Percentiles rank a stretch among this genome's conserved stretches.
Conservation (phyloP, 1,140 invertebrate genomes). For the Caerostris darwini region DNA sequence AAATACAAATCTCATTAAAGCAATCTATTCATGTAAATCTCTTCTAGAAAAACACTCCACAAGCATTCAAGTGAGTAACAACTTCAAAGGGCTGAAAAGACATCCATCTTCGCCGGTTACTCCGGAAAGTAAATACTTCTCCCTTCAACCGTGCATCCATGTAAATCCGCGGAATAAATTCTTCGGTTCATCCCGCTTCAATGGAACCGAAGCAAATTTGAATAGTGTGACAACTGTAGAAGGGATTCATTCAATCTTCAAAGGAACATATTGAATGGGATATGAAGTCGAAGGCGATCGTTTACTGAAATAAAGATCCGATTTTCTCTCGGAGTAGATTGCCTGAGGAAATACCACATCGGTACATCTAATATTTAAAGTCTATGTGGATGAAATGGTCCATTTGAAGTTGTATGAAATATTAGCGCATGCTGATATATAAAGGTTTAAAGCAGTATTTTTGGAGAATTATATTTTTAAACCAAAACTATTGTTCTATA, state of each 20-base stretch:
- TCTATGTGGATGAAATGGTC: too few relatives aligned
- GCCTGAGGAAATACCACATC: too few relatives aligned
- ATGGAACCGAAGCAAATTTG: not conserved
- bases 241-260: not conserved
- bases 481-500: too few relatives aligned
- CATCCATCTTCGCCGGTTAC: not conserved
- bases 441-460: too few relatives aligned
- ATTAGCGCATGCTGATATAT: too few relatives aligned
- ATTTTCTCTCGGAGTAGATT: not conserved
- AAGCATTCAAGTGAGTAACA: not conserved
- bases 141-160: too few relatives aligned
- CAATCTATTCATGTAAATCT: not conserved
- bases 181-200: not conserved
- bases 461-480: too few relatives aligned
- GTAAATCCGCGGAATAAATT: not conserved
- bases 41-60: not conserved
- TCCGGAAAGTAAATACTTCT: not conserved
- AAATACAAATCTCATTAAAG: not conserved
- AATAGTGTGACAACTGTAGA: not conserved
- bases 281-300: not conserved
- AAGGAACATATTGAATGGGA: not conserved
- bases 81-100: not conserved
- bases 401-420: too few relatives aligned
- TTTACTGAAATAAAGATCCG: not conserved
- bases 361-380: too few relatives aligned